Evolutionary conservation across 2,888 invertebrate genomes (phyloP).

Genomic region (Myopa testacea): DNA sequence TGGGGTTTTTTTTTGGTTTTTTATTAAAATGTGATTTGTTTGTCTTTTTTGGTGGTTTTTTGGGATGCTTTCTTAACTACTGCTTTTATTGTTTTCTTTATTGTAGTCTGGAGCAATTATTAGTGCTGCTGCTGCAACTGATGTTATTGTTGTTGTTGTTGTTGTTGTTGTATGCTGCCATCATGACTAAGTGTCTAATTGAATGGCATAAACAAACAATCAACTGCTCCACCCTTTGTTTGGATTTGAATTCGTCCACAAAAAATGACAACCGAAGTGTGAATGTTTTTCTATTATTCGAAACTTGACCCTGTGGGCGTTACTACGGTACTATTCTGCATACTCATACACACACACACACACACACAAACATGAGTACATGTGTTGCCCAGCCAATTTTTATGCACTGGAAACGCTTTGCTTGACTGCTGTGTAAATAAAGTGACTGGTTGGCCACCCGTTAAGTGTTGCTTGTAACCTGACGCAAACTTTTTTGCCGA

Average conservation of each 20-base stretch:
- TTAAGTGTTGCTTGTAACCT: too few species aligned
- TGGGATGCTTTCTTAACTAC: neutral
- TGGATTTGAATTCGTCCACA: neutral
- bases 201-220: slow-evolving; percentile 35
- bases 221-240: slow-evolving; percentile 10
- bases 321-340: neutral
- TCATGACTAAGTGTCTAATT: slow-evolving; percentile 28
- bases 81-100: slow-evolving; percentile 6
- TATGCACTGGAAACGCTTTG: too few species aligned
- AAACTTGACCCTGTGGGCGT: slow-evolving; percentile 16
- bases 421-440: too few species aligned
- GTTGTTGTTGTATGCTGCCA: slow-evolving; percentile 6
- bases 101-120: neutral
- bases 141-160: slow-evolving; percentile 4
- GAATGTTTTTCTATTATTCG: neutral
- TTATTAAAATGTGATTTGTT: neutral
- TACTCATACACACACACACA: too few species aligned
- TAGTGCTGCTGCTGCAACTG: slow-evolving; percentile 14
- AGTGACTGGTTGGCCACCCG: too few species aligned
- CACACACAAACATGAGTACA: too few species aligned
- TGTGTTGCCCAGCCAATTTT: too few species aligned
- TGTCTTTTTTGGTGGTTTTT: neutral
- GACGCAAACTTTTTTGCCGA: too few species aligned
- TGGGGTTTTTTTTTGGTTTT: slow-evolving; percentile 4
- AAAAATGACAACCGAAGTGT: neutral